Evolutionary conservation across 2,797 vertebrate genomes (phyloP).

Genomic region (Sarcophilus harrisii): DNA sequence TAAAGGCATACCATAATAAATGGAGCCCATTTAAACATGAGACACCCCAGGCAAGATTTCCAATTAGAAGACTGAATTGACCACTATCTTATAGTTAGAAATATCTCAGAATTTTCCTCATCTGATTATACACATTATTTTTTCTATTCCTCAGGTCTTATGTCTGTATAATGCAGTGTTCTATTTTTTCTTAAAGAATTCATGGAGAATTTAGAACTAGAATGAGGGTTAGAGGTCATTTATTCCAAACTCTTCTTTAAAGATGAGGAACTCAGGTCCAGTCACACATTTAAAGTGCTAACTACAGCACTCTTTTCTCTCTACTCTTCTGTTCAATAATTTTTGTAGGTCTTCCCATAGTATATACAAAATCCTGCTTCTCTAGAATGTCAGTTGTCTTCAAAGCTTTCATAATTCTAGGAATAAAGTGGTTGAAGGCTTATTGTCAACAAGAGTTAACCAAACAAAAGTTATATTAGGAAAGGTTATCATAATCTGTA

Average conservation of each 20-base stretch:
- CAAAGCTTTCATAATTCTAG: neutral
- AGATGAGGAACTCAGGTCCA: neutral
- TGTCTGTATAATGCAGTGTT: neutral
- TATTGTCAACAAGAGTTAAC: neutral
- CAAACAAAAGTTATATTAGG: neutral
- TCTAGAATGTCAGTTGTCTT: neutral
- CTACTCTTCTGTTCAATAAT: neutral
- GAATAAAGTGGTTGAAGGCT: neutral
- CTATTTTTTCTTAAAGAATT: neutral
- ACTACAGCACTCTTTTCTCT: neutral
- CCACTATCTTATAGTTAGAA: conserved; percentile 35
- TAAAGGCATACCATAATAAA: conserved; percentile 62
- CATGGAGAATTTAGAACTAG: neutral
- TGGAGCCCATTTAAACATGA: conserved; percentile 59
- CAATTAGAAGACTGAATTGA: conserved; percentile 62
- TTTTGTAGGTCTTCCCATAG: neutral
- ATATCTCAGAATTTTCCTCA: neutral
- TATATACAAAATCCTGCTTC: neutral
- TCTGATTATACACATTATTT: conserved; percentile 44
- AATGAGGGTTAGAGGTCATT: neutral
- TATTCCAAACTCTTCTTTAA: neutral
- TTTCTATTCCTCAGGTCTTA: conserved; percentile 24
- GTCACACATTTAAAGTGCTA: neutral
- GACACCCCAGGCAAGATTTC: conserved; percentile 23
- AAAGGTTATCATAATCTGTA: neutral